A percentile compares a stretch with the other conserved stretches of the same genome.
Conservation (phyloP, 23 tunicate genomes). For the Phallusia fumigata region DNA sequence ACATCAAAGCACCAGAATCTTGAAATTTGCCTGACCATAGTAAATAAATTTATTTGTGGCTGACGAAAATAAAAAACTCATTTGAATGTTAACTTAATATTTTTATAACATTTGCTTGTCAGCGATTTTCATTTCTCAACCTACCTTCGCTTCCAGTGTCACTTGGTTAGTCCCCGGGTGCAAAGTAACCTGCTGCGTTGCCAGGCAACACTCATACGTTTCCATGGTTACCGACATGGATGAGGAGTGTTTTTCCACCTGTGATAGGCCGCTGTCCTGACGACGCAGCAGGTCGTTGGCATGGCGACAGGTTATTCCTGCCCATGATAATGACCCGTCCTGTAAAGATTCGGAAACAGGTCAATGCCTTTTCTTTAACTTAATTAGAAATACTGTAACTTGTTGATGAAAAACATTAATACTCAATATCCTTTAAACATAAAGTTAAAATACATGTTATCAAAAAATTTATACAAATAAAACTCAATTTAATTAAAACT, state of each 20-base stretch:
- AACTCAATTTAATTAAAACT: too few relatives aligned
- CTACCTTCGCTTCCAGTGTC: conserved; percentile 47
- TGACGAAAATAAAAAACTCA: too few relatives aligned
- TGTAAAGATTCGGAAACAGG: neutral
- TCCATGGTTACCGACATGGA: conserved; percentile 68
- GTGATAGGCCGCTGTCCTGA: conserved; percentile 87
- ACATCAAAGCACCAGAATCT: too few relatives aligned
- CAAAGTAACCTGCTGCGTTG: conserved; percentile 22
- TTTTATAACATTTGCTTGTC: conserved; percentile 5
- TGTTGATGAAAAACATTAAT: too few relatives aligned
- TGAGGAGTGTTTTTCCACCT: conserved; percentile 36
- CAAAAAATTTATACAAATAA: too few relatives aligned
- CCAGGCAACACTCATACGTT: conserved; percentile 33
- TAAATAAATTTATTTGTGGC: too few relatives aligned
- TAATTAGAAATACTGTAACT: too few relatives aligned
- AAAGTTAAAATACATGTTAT: too few relatives aligned
- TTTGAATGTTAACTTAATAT: too few relatives aligned
- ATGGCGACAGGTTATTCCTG: conserved; percentile 68
- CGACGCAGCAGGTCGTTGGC: conserved; percentile 64
- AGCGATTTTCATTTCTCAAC: neutral
- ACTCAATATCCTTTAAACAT: too few relatives aligned
- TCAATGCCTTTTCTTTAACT: too few relatives aligned
- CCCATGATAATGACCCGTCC: conserved; percentile 63
- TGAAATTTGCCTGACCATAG: too few relatives aligned
- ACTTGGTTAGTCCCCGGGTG: conserved; percentile 54